A percentile compares a stretch with the other conserved stretches of the same genome.
Conservation (phyloP, 92 coral and sea anemone genomes). For the Chrysogorgia sp. region DNA sequence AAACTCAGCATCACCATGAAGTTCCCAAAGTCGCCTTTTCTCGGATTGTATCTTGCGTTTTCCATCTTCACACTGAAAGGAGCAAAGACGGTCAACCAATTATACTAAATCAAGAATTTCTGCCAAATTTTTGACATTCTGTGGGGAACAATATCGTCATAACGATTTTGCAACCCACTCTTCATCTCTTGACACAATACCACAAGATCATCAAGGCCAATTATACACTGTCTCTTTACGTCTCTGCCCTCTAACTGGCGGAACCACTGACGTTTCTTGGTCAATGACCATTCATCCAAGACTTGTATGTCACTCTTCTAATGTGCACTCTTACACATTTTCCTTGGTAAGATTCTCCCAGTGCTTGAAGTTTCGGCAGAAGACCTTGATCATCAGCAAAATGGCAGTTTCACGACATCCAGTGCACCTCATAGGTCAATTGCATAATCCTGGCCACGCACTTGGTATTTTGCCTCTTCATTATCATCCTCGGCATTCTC, state of each 20-base stretch:
- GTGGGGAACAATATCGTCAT: no score
- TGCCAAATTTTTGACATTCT: no score
- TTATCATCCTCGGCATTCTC: constrained; percentile 7
- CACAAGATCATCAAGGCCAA: not conserved
- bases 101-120: no score
- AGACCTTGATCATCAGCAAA: not conserved
- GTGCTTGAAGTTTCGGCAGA: constrained; percentile 15
- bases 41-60: not conserved
- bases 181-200: not conserved
- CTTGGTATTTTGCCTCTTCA: constrained; percentile 19
- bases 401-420: constrained; percentile 11
- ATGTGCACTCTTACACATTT: not conserved
- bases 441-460: constrained; percentile 16
- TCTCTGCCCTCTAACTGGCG: no score
- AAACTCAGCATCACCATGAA: no score
- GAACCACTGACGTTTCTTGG: not conserved
- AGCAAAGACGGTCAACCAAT: no score
- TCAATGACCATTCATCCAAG: constrained; percentile 12
- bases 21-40: no score
- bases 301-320: not conserved
- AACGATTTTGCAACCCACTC: no score
- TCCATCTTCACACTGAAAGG: constrained; percentile 7
- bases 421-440: constrained; percentile 23
- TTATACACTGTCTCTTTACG: not conserved
- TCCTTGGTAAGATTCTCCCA: not conserved